Percentiles rank a stretch among this genome's conserved stretches.
Evolutionary conservation across 2,113 vertebrate genomes (phyloP).

Genomic region (Lagenorhynchus albirostris): DNA sequence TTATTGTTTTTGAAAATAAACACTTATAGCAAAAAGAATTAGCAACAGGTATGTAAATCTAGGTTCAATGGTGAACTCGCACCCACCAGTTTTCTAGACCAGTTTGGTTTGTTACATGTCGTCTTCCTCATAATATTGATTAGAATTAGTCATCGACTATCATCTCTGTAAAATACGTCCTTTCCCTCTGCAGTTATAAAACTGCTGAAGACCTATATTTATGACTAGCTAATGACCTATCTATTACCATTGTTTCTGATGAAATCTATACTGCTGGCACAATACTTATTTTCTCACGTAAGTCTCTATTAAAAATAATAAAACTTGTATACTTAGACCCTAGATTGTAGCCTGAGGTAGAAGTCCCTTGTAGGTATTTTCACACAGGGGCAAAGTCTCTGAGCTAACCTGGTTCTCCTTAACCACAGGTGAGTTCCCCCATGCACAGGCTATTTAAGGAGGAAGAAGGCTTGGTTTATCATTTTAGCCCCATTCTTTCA

Average conservation of each 20-base stretch:
- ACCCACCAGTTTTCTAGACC: background rate
- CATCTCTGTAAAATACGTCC: background rate
- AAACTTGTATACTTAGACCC: background rate
- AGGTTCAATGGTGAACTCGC: background rate
- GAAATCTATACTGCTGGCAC: background rate
- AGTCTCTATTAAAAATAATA: background rate
- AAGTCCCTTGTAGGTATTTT: background rate
- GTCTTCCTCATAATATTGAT: background rate
- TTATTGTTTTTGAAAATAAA: conserved; percentile 1
- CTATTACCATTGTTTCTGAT: background rate
- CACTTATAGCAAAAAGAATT: background rate
- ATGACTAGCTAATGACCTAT: background rate
- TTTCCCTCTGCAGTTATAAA: background rate
- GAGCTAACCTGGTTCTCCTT: background rate
- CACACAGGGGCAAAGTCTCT: background rate
- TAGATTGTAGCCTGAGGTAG: background rate
- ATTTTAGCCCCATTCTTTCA: background rate
- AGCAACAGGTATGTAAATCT: background rate
- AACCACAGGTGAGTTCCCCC: background rate
- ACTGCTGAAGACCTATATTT: background rate
- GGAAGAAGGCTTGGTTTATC: background rate
- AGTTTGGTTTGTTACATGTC: background rate
- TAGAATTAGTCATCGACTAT: background rate
- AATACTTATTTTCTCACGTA: background rate
- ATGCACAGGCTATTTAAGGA: background rate